Evolutionary conservation across 1,140 invertebrate species (phyloP), one percentile per base, ranked within the genome.

Genomic region (Parapsyche elsis): DNA sequence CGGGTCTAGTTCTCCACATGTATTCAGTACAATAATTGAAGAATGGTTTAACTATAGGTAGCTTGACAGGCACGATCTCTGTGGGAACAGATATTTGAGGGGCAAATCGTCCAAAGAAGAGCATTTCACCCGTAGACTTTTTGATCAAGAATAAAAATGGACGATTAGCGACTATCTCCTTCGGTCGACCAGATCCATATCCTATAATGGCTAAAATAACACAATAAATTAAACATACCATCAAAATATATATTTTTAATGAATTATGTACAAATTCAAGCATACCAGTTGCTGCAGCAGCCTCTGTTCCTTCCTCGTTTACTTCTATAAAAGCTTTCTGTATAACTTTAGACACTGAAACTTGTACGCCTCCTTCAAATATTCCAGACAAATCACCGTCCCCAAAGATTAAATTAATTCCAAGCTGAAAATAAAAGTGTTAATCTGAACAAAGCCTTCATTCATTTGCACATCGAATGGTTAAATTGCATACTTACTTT

Each of bases 261-360:
- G 12, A 19, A 1, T n/a, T 53, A n/a, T n/a, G n/a, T n/a, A 19
- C 49, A 19, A 53, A n/a, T 53, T 53, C 16, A 19, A n/a, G 4
- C 12, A 53, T 5, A 71, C 67, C 24, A 77, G 92, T 92, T 38
- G 90, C 91, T 57, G 91, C 92, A 57, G 92, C 91, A 23, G 92
- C 92, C 85, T 92, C 92, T 21, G 89, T 90, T 16, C 92, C 92
- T 86, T 93, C 90, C 85, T 94, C 92, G 81, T 93, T 92, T 0
- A 94, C 92, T 84, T 92, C 91, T 21, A 94, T 90, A 82, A 89
- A 92, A 14, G 91, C 90, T 84, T 93, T 93, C 81, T 93, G 92
- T 1, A 92, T 81, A 1, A 91, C 89, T 74, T 90, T 88, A 46
- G 84, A 86, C 0, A 92, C 87, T n/a, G 16, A 2, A 1, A 61